Conservation (phyloP, 2,113 vertebrate genomes). For the Cyprinus carpio region DNA sequence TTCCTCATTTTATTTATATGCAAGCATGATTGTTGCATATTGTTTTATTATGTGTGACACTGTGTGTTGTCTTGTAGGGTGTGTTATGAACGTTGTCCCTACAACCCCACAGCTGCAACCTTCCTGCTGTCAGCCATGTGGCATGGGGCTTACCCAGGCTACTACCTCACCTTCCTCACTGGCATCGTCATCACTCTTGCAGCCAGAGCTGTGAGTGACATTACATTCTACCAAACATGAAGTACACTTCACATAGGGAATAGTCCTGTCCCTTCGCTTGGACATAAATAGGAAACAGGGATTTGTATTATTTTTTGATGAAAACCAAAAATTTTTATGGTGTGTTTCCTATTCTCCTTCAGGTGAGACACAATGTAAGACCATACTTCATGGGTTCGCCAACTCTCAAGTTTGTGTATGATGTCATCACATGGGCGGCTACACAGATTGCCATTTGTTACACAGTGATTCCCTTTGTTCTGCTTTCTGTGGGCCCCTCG, state of each 20-base stretch:
- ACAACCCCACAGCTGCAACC: slow-evolving; percentile 88
- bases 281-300: background rate
- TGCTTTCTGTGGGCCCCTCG: slow-evolving; percentile 88
- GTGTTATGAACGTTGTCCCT: slow-evolving; percentile 87
- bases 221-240: background rate
- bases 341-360: slow-evolving; percentile 4
- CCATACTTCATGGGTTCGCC: slow-evolving; percentile 82
- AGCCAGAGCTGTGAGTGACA: slow-evolving; percentile 85
- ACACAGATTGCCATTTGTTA: slow-evolving; percentile 93
- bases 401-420: slow-evolving; percentile 82
- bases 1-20: background rate
- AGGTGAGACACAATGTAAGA: slow-evolving; percentile 89
- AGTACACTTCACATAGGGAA: background rate
- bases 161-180: slow-evolving; percentile 93
- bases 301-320: background rate
- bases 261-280: background rate
- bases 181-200: slow-evolving; percentile 88
- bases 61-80: slow-evolving; percentile 75
- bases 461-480: slow-evolving; percentile 91
- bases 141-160: slow-evolving; percentile 95
- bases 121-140: slow-evolving; percentile 93
- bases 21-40: background rate
- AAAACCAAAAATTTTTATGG: too few relatives aligned
- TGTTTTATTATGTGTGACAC: background rate
- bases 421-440: slow-evolving; percentile 83